Conservation (phyloP, 2,113 vertebrate species). For the Crotalus viridis region DNA sequence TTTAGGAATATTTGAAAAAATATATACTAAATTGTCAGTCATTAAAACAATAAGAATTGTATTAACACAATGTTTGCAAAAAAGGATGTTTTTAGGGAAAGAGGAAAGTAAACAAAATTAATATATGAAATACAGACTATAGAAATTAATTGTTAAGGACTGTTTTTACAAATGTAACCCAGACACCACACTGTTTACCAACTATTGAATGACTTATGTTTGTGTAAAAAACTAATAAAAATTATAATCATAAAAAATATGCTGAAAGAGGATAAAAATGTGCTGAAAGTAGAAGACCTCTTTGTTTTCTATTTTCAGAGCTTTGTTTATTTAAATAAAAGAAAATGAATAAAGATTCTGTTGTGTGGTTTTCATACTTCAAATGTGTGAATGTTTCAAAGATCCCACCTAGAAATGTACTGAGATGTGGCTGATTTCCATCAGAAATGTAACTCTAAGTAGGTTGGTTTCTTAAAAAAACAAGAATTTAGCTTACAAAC, state of each 20-base stretch:
- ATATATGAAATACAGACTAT: no score
- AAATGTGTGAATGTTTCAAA: constrained; percentile 29
- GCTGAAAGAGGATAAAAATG: constrained; percentile 5
- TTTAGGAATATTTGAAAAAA: no score
- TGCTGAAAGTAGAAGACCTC: constrained; percentile 4
- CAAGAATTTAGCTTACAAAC: neutral
- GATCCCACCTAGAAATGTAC: neutral
- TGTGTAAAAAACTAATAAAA: no score
- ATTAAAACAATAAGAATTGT: no score
- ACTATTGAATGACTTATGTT: no score
- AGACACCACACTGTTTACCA: no score
- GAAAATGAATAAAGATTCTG: neutral
- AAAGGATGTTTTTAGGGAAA: no score
- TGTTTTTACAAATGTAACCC: no score
- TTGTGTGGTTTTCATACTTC: neutral
- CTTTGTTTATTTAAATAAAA: neutral
- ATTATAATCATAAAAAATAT: neutral
- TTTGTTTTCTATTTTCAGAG: neutral
- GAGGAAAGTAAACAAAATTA: no score
- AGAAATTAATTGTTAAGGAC: no score
- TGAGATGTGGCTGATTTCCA: constrained; percentile 7
- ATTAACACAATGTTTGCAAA: no score
- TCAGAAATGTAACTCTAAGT: constrained; percentile 15
- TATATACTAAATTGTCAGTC: no score
- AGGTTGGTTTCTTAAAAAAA: constrained; percentile 11